Conservation (phyloP, 2,113 vertebrate genomes). For the Mystacornis crossleyi region DNA sequence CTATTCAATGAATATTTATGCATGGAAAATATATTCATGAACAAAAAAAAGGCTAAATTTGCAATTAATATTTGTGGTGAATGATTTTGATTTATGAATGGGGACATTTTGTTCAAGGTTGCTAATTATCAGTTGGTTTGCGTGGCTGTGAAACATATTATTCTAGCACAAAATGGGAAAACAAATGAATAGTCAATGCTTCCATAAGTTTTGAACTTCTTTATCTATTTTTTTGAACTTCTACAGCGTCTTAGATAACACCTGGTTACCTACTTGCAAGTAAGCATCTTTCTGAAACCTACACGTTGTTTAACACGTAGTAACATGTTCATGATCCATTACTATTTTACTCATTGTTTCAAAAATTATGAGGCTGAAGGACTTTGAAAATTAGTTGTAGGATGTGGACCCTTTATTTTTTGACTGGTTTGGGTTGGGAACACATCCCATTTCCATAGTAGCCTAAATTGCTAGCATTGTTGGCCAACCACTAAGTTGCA, state of each 20-base stretch:
- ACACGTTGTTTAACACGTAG: neutral
- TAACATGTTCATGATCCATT: neutral
- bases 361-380: neutral
- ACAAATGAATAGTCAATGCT: neutral
- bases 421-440: neutral
- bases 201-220: neutral
- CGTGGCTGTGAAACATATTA: neutral
- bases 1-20: slow-evolving; percentile 41
- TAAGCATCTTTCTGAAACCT: neutral
- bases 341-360: neutral
- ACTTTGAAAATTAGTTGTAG: neutral
- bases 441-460: neutral
- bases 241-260: neutral
- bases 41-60: slow-evolving; percentile 9
- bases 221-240: neutral
- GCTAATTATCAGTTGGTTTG: slow-evolving; percentile 14
- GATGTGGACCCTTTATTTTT: neutral
- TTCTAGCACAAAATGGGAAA: neutral
- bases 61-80: slow-evolving; percentile 47
- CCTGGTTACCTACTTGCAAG: neutral
- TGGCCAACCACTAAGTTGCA: neutral
- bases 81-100: slow-evolving; percentile 15
- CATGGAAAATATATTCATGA: slow-evolving; percentile 16
- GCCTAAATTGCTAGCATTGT: neutral
- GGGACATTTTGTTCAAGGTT: slow-evolving; percentile 13